A percentile compares a stretch with the other conserved stretches of the same genome.
phyloP scores from a whole-genome alignment of 2,888 invertebrate genomes.

The Aromia moschata region DNA sequence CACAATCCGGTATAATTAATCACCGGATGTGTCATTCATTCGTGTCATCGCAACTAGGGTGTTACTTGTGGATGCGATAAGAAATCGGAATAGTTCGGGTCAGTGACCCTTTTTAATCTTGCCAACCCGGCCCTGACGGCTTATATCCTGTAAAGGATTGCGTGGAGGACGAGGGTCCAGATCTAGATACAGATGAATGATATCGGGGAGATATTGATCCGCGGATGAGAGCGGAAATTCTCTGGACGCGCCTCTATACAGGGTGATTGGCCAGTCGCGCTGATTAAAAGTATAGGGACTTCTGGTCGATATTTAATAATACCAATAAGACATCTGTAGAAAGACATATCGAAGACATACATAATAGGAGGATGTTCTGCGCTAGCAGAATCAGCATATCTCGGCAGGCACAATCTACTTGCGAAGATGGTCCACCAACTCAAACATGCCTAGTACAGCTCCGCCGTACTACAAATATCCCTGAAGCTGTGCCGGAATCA shows the following conservation, averaged over 20 bases:
- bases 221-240: not conserved
- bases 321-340: too few species aligned
- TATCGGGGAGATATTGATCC: slow-evolving; percentile 4
- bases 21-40: not conserved
- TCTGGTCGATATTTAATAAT: too few species aligned
- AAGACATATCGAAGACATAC: too few species aligned
- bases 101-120: slow-evolving; percentile 13
- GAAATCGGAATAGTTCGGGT: slow-evolving; percentile 8
- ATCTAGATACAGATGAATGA: not conserved
- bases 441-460: too few species aligned
- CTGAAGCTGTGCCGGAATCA: too few species aligned
- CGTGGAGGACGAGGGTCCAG: slow-evolving; percentile 5
- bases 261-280: too few species aligned
- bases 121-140: slow-evolving; percentile 7
- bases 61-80: slow-evolving; percentile 1
- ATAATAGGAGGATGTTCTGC: too few species aligned
- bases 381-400: too few species aligned
- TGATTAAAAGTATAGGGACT: too few species aligned
- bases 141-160: slow-evolving; percentile 11
- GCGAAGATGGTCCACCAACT: too few species aligned
- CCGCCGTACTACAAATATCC: too few species aligned
- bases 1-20: not conserved
- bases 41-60: not conserved
- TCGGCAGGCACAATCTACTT: too few species aligned
- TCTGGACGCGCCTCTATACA: not conserved